Conservation (phyloP, 2,113 vertebrate species). For the Pomatorhinus ruficollis region DNA sequence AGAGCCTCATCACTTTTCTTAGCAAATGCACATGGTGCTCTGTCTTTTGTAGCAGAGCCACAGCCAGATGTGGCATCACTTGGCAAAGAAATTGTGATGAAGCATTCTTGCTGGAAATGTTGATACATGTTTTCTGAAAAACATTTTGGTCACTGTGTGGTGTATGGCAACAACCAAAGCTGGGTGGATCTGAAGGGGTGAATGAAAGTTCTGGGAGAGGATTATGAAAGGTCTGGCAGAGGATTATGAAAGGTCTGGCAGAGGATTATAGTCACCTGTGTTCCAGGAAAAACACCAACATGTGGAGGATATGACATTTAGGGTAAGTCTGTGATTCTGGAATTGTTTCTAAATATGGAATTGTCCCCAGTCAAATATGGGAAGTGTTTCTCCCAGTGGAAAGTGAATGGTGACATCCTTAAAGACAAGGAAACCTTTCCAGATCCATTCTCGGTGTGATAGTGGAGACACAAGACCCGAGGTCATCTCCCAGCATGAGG, state of each 20-base stretch:
- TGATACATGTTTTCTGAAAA: neutral
- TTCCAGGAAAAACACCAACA: neutral
- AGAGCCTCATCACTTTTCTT: neutral
- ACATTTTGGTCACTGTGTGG: neutral
- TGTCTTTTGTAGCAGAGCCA: neutral
- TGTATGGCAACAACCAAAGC: accelerated
- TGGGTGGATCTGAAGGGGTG: neutral
- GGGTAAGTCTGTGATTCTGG: neutral
- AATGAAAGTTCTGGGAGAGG: neutral
- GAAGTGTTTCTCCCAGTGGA: neutral
- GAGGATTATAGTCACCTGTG: neutral
- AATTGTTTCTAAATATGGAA: neutral
- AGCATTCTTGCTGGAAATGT: neutral
- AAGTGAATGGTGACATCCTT: neutral
- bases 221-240: neutral
- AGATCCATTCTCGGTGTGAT: neutral
- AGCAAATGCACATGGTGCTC: neutral
- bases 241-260: neutral
- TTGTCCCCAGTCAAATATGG: neutral
- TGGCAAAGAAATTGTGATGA: neutral
- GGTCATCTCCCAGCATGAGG: neutral
- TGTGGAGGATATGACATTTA: neutral
- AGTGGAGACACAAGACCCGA: neutral
- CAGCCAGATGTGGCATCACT: neutral
- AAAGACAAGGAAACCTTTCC: neutral